phyloP scores from a whole-genome alignment of 2,797 vertebrate genomes.

The Catamblyrhynchus diadema region DNA sequence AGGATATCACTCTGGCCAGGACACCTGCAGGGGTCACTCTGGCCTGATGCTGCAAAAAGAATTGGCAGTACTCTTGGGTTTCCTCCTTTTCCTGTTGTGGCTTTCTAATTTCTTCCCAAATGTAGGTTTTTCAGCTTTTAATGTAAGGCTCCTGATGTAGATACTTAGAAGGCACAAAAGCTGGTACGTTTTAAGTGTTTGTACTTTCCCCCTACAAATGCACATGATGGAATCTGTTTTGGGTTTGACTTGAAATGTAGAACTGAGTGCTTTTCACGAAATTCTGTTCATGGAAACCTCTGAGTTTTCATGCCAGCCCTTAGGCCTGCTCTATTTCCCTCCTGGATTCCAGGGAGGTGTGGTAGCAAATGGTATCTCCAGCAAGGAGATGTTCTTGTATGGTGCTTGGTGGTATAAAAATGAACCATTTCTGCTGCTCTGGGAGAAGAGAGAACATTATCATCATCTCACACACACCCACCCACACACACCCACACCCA shows the following conservation, averaged over 20 bases:
- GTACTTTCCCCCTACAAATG: neutral
- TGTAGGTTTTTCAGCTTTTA: neutral
- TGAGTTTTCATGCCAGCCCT: neutral
- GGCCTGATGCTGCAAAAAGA: neutral
- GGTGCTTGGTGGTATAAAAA: neutral
- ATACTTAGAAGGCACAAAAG: neutral
- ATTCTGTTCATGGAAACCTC: neutral
- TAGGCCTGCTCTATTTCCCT: neutral
- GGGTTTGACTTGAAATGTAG: neutral
- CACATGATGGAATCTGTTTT: neutral
- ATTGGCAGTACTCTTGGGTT: constrained; percentile 1
- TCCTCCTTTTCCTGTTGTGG: constrained; percentile 17
- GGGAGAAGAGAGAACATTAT: neutral
- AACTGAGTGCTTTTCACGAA: neutral
- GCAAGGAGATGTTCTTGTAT: neutral
- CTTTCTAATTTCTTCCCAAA: neutral
- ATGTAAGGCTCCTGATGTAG: neutral
- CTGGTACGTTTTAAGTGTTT: neutral
- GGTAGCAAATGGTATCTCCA: neutral
- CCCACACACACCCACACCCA: too few relatives aligned
- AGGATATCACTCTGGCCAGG: neutral
- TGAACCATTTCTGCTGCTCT: neutral
- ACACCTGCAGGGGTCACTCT: neutral
- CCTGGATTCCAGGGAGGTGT: neutral
- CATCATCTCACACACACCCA: neutral